Evolutionary conservation across 2,113 vertebrate genomes (phyloP).

Genomic region (Martes martes): DNA sequence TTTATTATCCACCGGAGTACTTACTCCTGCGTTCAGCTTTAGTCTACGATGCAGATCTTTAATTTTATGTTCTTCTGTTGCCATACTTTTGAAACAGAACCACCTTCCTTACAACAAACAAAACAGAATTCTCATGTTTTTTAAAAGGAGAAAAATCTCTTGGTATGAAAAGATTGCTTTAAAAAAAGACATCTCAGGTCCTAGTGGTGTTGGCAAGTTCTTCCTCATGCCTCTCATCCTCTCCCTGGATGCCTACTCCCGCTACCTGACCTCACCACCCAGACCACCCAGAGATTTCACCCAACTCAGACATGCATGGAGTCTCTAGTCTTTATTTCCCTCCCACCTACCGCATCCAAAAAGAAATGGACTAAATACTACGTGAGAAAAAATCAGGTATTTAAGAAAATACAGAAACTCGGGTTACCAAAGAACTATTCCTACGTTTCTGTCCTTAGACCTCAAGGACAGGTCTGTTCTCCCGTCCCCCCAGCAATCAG

Average conservation of each 20-base stretch:
- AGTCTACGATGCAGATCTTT: background rate
- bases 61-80: background rate
- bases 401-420: background rate
- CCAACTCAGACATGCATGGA: background rate
- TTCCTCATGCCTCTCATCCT: background rate
- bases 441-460: background rate
- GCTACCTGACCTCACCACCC: too few relatives aligned
- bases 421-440: background rate
- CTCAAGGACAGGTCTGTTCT: background rate
- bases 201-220: background rate
- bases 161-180: background rate
- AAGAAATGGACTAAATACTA: background rate
- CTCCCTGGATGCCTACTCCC: background rate
- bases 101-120: background rate
- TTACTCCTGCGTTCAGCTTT: background rate
- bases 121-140: background rate
- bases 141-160: background rate
- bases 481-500: background rate
- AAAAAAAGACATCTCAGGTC: background rate
- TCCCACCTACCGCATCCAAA: background rate
- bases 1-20: background rate
- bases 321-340: background rate
- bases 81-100: background rate
- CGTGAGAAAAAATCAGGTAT: background rate
- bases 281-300: background rate